Conservation (phyloP, 2,113 vertebrate genomes). For the Heptranchias perlo region DNA sequence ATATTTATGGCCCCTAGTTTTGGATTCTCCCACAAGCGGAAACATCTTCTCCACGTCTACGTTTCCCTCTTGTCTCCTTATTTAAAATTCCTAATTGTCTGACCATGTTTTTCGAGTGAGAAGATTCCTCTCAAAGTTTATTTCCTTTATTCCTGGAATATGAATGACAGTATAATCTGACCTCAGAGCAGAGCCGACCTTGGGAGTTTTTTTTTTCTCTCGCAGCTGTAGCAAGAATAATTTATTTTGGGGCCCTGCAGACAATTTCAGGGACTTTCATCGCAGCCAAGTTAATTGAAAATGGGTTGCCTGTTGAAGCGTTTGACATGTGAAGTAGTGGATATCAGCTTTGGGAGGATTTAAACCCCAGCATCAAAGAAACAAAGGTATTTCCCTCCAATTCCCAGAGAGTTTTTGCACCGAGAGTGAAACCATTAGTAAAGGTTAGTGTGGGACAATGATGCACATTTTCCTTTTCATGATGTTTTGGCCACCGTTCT, state of each 20-base stretch:
- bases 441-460: background rate
- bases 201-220: background rate
- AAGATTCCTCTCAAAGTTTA: conserved; percentile 38
- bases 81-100: conserved; percentile 40
- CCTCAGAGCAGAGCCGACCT: conserved; percentile 36
- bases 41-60: background rate
- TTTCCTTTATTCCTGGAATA: conserved; percentile 48
- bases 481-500: background rate
- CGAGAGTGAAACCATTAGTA: background rate
- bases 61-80: background rate
- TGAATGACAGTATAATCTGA: conserved; percentile 44
- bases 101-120: conserved; percentile 36
- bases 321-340: conserved; percentile 43
- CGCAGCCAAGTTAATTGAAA: conserved; percentile 41
- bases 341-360: conserved; percentile 36
- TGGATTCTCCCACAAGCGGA: too few species aligned
- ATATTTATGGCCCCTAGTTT: too few species aligned
- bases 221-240: conserved; percentile 44
- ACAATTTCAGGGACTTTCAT: conserved; percentile 40
- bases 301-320: conserved; percentile 40
- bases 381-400: conserved; percentile 41
- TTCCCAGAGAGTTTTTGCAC: conserved; percentile 21
- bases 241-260: conserved; percentile 35
- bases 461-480: background rate
- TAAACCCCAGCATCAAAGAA: conserved; percentile 37